Evolutionary conservation across 2,888 invertebrate genomes (phyloP).

Genomic region (Tetranychus truncatus): DNA sequence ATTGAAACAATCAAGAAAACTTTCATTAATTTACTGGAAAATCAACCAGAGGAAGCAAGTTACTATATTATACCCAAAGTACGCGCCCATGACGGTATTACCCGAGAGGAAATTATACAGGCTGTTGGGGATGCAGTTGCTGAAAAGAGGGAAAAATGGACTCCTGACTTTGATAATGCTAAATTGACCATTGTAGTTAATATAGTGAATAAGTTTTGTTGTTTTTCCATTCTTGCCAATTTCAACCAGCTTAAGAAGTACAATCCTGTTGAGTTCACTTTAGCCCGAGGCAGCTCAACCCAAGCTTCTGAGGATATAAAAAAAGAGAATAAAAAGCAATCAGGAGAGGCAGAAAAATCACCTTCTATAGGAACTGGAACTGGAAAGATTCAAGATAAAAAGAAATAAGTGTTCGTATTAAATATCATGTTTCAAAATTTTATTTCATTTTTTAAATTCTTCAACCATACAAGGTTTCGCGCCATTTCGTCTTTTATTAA

Average conservation of each 20-base stretch:
- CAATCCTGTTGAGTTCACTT: constrained; percentile 48
- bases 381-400: too few species aligned
- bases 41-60: constrained; percentile 13
- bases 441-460: too few species aligned
- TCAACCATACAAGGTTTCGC: too few species aligned
- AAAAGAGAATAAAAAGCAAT: too few species aligned
- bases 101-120: constrained; percentile 49
- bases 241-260: constrained; percentile 62
- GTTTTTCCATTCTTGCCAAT: constrained; percentile 58
- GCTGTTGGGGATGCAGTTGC: constrained; percentile 16
- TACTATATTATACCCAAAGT: constrained; percentile 34
- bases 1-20: constrained; percentile 45
- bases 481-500: too few species aligned
- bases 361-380: too few species aligned
- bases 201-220: constrained; percentile 57
- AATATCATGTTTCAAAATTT: too few species aligned
- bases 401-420: too few species aligned
- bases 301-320: too few species aligned
- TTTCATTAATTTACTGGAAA: constrained; percentile 37
- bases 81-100: constrained; percentile 53
- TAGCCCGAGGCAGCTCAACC: not conserved
- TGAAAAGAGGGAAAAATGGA: constrained; percentile 30
- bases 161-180: constrained; percentile 55
- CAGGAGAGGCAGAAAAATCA: too few species aligned
- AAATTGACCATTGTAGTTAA: constrained; percentile 61